Evolutionary conservation across 2,888 invertebrate species (phyloP).

Genomic region (Calliphora vomitoria): DNA sequence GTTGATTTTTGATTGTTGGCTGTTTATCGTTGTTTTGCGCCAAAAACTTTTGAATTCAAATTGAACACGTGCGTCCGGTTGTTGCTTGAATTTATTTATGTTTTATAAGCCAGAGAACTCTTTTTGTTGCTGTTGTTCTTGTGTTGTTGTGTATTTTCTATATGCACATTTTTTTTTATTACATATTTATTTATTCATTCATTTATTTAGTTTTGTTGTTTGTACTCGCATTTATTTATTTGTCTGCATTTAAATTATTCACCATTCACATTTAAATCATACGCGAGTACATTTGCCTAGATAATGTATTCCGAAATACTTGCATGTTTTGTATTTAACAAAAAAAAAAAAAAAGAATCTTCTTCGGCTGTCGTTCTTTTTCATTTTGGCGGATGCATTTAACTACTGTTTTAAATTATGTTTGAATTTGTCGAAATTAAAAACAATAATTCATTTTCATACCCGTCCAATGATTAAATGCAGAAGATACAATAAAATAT

Average conservation of each 20-base stretch:
- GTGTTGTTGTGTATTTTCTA: slow-evolving; percentile 20
- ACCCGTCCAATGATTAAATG: background rate
- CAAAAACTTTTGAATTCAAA: slow-evolving; percentile 64
- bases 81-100: slow-evolving; percentile 64
- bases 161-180: slow-evolving; percentile 59
- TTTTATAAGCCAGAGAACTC: slow-evolving; percentile 54
- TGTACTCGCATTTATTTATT: slow-evolving; percentile 55
- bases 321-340: slow-evolving; percentile 25
- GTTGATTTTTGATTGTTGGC: slow-evolving; percentile 65
- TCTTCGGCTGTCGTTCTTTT: background rate
- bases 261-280: slow-evolving; percentile 50
- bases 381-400: slow-evolving; percentile 46
- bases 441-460: slow-evolving; percentile 51
- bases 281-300: slow-evolving; percentile 24
- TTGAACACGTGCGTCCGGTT: slow-evolving; percentile 73
- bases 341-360: slow-evolving; percentile 15
- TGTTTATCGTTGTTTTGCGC: slow-evolving; percentile 64
- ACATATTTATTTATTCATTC: slow-evolving; percentile 49
- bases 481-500: background rate
- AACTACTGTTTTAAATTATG: slow-evolving; percentile 55
- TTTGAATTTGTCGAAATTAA: slow-evolving; percentile 52
- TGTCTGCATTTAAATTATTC: slow-evolving; percentile 70
- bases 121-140: slow-evolving; percentile 18
- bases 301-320: slow-evolving; percentile 42
- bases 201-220: slow-evolving; percentile 40